Percentiles rank a stretch among this genome's conserved stretches.
Evolutionary conservation across 2,113 vertebrate species (phyloP).

Genomic region (Pholis gunnellus): DNA sequence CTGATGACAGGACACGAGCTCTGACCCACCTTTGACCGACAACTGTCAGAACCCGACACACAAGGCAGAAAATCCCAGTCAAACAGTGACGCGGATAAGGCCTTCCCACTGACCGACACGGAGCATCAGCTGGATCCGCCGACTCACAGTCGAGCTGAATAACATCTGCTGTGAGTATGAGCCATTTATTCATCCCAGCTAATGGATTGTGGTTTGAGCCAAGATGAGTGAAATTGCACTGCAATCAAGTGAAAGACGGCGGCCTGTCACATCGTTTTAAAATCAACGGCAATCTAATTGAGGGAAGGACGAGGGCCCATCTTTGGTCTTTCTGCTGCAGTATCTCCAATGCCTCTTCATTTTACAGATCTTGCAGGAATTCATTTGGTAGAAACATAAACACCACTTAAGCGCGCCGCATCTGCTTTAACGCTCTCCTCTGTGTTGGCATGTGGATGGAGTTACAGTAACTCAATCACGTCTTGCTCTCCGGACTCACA

Average conservation of each 20-base stretch:
- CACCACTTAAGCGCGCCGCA: slow-evolving; percentile 4
- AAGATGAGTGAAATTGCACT: slow-evolving; percentile 5
- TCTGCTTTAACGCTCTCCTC: slow-evolving; percentile 52
- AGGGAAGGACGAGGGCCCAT: not conserved
- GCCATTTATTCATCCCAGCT: slow-evolving; percentile 6
- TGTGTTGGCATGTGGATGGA: slow-evolving; percentile 51
- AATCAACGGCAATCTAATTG: slow-evolving; percentile 1
- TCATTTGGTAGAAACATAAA: not conserved
- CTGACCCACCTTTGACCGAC: slow-evolving; percentile 24
- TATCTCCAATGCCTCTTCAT: not conserved
- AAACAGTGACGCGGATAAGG: slow-evolving; percentile 14
- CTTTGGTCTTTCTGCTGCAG: not conserved
- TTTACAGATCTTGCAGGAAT: not conserved
- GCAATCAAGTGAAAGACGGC: slow-evolving; percentile 16
- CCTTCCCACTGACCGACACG: not conserved
- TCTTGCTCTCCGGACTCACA: slow-evolving; percentile 12
- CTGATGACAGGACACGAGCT: slow-evolving; percentile 39
- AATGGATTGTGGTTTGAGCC: slow-evolving; percentile 25
- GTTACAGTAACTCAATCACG: slow-evolving; percentile 62
- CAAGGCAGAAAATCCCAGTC: not conserved
- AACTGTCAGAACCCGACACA: slow-evolving; percentile 21
- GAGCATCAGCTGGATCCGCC: slow-evolving; percentile 34
- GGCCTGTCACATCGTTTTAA: slow-evolving; percentile 28
- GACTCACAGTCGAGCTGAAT: slow-evolving; percentile 10
- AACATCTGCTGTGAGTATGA: slow-evolving; percentile 44